Evolutionary conservation across 2,888 invertebrate species (phyloP).

Genomic region (Lacanobia wlatinum): DNA sequence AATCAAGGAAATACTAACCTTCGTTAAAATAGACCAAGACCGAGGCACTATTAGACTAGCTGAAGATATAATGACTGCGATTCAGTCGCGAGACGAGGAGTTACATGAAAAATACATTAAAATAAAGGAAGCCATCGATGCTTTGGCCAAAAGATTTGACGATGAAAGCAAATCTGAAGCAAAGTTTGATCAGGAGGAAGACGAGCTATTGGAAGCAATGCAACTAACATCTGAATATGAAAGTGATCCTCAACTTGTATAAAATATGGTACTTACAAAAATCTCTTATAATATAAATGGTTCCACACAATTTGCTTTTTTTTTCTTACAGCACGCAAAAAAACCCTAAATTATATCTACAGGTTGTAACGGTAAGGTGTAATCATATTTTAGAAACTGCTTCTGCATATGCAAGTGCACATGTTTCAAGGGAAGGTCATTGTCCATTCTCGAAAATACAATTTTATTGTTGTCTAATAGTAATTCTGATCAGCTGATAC

Average conservation of each 20-base stretch:
- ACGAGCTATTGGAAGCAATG: background rate
- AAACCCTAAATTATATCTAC: background rate
- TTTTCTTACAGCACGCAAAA: background rate
- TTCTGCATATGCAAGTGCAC: too few species aligned
- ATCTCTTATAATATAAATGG: background rate
- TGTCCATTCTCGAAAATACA: too few species aligned
- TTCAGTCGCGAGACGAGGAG: background rate
- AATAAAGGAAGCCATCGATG: background rate
- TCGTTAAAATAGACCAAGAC: background rate
- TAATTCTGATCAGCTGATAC: too few species aligned
- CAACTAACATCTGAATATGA: background rate
- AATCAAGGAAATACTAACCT: background rate
- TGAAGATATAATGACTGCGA: background rate
- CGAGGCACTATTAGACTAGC: background rate
- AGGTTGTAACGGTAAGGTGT: too few species aligned
- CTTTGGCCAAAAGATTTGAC: background rate
- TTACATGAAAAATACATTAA: background rate
- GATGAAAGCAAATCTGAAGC: background rate
- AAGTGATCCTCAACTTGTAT: too few species aligned
- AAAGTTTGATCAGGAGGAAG: background rate
- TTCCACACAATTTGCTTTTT: background rate
- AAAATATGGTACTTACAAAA: background rate
- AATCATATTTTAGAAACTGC: too few species aligned
- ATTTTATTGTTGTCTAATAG: too few species aligned
- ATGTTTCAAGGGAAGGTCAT: too few species aligned